Evolutionary conservation across 2,113 vertebrate species (phyloP).

Genomic region (Archilochus colubris): DNA sequence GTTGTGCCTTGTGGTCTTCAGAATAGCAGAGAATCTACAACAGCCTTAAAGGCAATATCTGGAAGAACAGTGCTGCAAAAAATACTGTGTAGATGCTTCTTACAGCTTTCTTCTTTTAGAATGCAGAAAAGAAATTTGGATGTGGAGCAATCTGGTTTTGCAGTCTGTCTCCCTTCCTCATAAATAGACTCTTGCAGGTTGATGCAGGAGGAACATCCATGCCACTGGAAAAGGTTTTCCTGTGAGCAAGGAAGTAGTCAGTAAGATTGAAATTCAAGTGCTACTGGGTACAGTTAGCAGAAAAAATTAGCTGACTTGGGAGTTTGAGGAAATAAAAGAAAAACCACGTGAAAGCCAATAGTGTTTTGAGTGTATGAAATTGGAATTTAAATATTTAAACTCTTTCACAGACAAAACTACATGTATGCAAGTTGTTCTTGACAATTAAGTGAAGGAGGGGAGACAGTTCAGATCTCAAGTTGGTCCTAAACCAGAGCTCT

Average conservation of each 20-base stretch:
- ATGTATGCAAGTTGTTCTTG: not conserved
- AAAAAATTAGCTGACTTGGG: not conserved
- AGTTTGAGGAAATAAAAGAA: not conserved
- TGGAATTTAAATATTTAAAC: not conserved
- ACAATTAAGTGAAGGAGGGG: not conserved
- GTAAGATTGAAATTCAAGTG: not conserved
- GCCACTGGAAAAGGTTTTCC: not conserved
- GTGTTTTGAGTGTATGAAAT: not conserved
- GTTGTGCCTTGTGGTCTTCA: not conserved
- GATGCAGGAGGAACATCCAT: not conserved
- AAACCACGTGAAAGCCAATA: not conserved
- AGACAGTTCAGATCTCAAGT: not conserved
- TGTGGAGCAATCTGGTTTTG: not conserved
- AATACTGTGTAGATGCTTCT: not conserved
- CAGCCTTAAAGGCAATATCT: not conserved
- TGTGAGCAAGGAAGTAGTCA: not conserved
- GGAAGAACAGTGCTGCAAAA: not conserved
- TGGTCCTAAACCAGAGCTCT: not conserved
- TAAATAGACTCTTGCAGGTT: not conserved
- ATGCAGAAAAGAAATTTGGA: not conserved
- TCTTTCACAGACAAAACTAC: not conserved
- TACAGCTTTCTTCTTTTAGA: not conserved
- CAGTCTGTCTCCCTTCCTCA: not conserved
- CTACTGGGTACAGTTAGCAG: rapidly evolving
- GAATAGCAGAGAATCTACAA: not conserved